A percentile compares a stretch with the other conserved stretches of the same genome.
Evolutionary conservation across 2,797 vertebrate genomes (phyloP).

Genomic region (Xerus rutilus): DNA sequence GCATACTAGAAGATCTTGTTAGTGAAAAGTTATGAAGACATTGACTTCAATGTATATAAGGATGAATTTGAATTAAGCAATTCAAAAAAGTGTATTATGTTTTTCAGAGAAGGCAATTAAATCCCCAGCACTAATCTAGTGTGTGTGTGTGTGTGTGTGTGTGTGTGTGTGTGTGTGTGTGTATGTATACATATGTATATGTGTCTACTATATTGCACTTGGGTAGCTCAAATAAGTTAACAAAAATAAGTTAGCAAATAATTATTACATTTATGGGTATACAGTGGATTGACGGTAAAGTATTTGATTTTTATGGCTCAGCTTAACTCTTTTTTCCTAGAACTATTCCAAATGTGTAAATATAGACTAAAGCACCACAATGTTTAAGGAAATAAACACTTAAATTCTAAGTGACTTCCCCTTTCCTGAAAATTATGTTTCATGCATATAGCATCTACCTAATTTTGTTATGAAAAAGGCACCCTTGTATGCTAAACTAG

Average conservation of each 20-base stretch:
- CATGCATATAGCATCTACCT: neutral
- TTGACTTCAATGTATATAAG: neutral
- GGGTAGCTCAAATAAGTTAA: neutral
- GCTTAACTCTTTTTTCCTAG: constrained; percentile 47
- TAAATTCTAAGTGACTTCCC: constrained; percentile 14
- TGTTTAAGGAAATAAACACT: constrained; percentile 20
- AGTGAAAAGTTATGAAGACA: neutral
- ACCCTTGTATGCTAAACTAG: neutral
- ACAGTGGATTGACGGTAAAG: neutral
- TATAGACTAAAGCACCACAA: neutral
- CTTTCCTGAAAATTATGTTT: constrained; percentile 8
- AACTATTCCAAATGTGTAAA: neutral
- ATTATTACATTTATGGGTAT: neutral
- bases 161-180: no score
- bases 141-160: neutral
- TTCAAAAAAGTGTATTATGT: neutral
- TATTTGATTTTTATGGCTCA: neutral
- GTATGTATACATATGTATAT: no score
- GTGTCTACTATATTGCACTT: neutral
- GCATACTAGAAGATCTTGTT: neutral
- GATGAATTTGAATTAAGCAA: neutral
- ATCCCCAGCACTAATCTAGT: neutral
- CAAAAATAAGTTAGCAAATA: neutral
- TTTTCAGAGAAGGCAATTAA: neutral
- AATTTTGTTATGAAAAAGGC: neutral